Evolutionary conservation across 2,113 vertebrate species (phyloP).

Genomic region (Anguilla japonica): DNA sequence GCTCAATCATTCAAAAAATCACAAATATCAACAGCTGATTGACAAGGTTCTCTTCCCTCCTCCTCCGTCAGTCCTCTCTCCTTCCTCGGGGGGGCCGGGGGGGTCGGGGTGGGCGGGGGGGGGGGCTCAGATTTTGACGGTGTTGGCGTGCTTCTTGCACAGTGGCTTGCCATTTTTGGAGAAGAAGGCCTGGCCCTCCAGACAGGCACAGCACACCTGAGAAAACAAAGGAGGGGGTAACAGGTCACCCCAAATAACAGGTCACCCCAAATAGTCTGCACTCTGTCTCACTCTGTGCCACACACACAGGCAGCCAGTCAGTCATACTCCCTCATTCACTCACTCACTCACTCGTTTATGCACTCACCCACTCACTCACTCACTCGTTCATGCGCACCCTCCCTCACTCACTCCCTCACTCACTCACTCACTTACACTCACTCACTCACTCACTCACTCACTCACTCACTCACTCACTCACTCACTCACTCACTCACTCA

Average conservation of each 20-base stretch:
- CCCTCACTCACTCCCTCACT: neutral
- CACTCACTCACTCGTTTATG: too few relatives aligned
- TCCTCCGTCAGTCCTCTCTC: conserved; percentile 17
- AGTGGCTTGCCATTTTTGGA: conserved; percentile 94
- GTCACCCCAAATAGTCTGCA: neutral
- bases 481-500: neutral
- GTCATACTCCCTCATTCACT: too few relatives aligned
- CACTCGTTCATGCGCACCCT: too few relatives aligned
- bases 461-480: neutral
- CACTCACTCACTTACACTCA: neutral
- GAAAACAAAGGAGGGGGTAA: conserved; percentile 22
- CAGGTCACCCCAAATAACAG: neutral
- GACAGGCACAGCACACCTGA: conserved; percentile 84
- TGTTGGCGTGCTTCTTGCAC: conserved; percentile 92
- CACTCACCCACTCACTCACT: neutral
- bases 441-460: neutral
- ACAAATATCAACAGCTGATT: conserved; percentile 44
- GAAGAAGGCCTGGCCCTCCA: conserved; percentile 91
- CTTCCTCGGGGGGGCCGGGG: conserved; percentile 1
- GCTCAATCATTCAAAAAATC: neutral
- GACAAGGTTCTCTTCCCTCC: conserved; percentile 47
- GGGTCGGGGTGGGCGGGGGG: too few relatives aligned
- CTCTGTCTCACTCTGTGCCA: neutral
- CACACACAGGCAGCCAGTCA: neutral
- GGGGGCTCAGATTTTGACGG: conserved; percentile 78